Evolutionary conservation across 2,888 invertebrate genomes (phyloP), one percentile per base, ranked within the genome.

Genomic region (Timema cristinae): DNA sequence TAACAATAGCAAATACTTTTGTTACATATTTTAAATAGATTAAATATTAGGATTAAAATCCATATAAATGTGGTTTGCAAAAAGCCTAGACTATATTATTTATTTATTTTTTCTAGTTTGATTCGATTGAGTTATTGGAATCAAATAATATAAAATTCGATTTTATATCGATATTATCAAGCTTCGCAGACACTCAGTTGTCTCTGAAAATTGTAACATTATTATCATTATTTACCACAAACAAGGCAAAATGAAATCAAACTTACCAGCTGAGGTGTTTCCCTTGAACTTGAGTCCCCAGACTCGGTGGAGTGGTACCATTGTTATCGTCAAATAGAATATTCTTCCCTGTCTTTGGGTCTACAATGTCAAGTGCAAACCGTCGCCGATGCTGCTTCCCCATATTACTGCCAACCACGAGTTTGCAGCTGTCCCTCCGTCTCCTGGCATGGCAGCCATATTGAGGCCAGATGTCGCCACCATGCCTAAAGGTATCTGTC

Each of bases 231-330:
- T 32, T 32, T 32, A 32, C 32, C 32, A 32, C 32, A 32, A 1
- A 2, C 32, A 32, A 32, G 32, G 32, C 32, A 32, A 32, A 32
- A 4, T 32, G 32, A 32, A 32, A 32, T 32, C 32, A 32, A 51
- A 72, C 74, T 73, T 66, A 76, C 76, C 66, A 74, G 75, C 61
- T 76, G 76, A 47, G 76, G 76, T n/a, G 76, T 76, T 50, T 75
- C 72, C 50, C 76, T 66, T 8, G 75, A 74, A 73, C 76, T 76
- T 8, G 75, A 75, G 13, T 75, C 75, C 56, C 75, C 76, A 15
- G 76, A 76, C 11, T 67, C 13, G 76, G 76, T 13, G 75, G 75
- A 7, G 76, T 74, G 49, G 61, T 69, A n/a, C 61, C 56, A 59
- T 72, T 73, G 48, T 51, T 67, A 8, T 70, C 71, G 5, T 70